phyloP scores from a whole-genome alignment of 2,888 invertebrate genomes.

The Plemyria rubiginata region DNA sequence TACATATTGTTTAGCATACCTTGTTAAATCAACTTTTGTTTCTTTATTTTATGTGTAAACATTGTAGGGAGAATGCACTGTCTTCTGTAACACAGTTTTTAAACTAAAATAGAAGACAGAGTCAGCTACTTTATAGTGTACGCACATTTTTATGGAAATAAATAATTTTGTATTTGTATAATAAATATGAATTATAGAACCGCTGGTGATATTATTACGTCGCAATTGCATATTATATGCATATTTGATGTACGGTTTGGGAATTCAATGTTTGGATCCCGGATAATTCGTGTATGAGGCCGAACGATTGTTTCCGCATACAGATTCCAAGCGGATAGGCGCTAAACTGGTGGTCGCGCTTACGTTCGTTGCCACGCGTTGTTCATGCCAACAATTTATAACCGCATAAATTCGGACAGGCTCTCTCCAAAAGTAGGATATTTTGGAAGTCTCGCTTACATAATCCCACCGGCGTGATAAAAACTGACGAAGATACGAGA shows the following conservation, averaged over 20 bases:
- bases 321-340: slow-evolving; percentile 58
- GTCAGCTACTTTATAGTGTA: too few species aligned
- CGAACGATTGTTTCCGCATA: slow-evolving; percentile 63
- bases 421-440: slow-evolving; percentile 53
- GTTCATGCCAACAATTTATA: slow-evolving; percentile 65
- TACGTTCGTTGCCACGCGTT: slow-evolving; percentile 47
- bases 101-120: too few species aligned
- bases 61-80: too few species aligned
- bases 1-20: too few species aligned
- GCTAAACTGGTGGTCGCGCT: slow-evolving; percentile 47
- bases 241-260: slow-evolving; percentile 56
- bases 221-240: slow-evolving; percentile 48
- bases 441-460: slow-evolving; percentile 51
- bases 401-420: slow-evolving; percentile 57
- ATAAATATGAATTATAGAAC: slow-evolving; percentile 22
- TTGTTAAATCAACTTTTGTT: too few species aligned
- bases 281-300: slow-evolving; percentile 65
- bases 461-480: slow-evolving; percentile 51
- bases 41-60: too few species aligned
- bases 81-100: too few species aligned
- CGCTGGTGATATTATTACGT: slow-evolving; percentile 37
- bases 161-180: too few species aligned
- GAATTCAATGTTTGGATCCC: slow-evolving; percentile 57
- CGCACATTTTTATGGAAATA: too few species aligned
- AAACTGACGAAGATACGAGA: slow-evolving; percentile 54